phyloP scores from a whole-genome alignment of 2,797 vertebrate genomes.

The Sebastes oblongus region DNA sequence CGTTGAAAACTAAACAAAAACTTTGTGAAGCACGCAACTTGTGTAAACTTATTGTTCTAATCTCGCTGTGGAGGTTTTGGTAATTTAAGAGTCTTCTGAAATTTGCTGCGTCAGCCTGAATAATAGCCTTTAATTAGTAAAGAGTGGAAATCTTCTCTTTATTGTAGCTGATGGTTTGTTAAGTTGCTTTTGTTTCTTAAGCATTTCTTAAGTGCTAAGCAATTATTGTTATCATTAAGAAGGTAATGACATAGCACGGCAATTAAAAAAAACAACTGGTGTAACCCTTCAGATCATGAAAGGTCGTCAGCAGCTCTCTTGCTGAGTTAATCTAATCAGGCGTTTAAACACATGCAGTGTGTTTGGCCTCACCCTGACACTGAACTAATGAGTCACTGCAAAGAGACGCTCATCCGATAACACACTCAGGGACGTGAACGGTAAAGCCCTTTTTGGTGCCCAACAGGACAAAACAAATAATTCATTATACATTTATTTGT shows the following conservation, averaged over 20 bases:
- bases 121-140: conserved; percentile 23
- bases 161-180: conserved; percentile 1
- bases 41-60: not conserved
- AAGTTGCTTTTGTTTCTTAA: conserved; percentile 33
- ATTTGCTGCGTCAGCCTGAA: conserved; percentile 1
- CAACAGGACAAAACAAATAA: not conserved
- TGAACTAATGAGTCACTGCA: not conserved
- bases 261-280: not conserved
- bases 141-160: not conserved
- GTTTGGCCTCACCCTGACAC: conserved; percentile 21
- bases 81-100: conserved; percentile 3
- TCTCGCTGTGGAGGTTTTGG: not conserved
- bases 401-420: not conserved
- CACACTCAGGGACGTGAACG: not conserved
- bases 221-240: conserved; percentile 42
- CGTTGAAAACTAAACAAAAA: not conserved
- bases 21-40: not conserved
- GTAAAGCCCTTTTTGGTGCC: not conserved
- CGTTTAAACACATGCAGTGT: not conserved
- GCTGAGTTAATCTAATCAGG: not conserved
- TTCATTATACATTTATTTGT: no score
- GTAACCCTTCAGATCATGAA: not conserved
- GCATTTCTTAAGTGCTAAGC: conserved; percentile 14
- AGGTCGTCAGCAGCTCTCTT: conserved; percentile 10
- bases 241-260: conserved; percentile 18